Conservation (phyloP, 2,113 vertebrate species). For the Grammomys dolichurus region DNA sequence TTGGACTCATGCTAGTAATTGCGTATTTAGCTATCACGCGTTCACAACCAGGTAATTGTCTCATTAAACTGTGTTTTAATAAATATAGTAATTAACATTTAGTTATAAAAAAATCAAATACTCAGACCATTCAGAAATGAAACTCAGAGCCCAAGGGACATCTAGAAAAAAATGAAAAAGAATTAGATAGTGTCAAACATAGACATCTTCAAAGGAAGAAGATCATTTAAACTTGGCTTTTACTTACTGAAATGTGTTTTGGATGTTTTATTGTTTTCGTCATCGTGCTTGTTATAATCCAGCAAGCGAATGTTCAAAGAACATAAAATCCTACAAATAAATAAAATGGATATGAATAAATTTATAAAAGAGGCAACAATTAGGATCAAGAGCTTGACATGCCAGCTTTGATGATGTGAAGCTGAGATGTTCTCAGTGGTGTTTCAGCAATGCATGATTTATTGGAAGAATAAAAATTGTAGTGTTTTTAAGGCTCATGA, state of each 20-base stretch:
- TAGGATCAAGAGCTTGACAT: constrained; percentile 76
- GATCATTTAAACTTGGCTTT: constrained; percentile 85
- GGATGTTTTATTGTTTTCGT: constrained; percentile 86
- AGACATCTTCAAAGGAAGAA: constrained; percentile 86
- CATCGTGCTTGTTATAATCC: constrained; percentile 86
- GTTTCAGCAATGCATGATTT: constrained; percentile 47
- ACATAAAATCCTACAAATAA: constrained; percentile 90
- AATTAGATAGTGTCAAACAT: constrained; percentile 85
- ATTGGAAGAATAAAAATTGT: constrained; percentile 30
- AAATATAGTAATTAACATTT: constrained; percentile 82
- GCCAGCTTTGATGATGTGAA: constrained; percentile 74
- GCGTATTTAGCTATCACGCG: constrained; percentile 74
- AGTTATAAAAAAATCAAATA: constrained; percentile 76
- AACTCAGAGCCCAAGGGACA: constrained; percentile 84
- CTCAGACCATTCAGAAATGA: constrained; percentile 81
- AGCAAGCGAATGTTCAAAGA: constrained; percentile 90
- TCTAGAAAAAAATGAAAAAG: constrained; percentile 89
- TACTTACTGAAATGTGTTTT: constrained; percentile 86
- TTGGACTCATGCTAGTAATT: constrained; percentile 73
- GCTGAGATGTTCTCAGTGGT: constrained; percentile 64
- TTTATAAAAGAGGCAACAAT: constrained; percentile 79
- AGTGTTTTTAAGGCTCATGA: constrained; percentile 45
- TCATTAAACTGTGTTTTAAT: constrained; percentile 85
- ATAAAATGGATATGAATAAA: constrained; percentile 80
- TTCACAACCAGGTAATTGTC: constrained; percentile 80